These are phyloP conservation scores for Micropoecilia bifurca DNA, from an alignment of 2,797 vertebrate genomes.

Conservation along the genomic window DNA sequence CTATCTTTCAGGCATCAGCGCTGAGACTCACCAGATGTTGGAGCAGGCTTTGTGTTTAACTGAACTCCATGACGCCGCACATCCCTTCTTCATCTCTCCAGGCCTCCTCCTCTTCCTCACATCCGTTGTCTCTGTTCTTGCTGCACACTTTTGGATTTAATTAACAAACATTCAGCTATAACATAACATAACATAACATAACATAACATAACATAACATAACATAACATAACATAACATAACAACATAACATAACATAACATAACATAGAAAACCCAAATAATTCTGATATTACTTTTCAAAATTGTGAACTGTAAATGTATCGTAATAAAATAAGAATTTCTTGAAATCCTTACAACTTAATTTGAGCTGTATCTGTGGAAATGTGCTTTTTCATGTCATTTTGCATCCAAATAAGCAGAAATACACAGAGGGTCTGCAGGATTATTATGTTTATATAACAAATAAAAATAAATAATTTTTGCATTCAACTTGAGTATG, in stretches of 20 bases:
- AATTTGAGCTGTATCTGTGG: neutral
- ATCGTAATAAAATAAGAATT: neutral
- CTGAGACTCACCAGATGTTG: slow-evolving; percentile 71
- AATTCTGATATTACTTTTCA: neutral
- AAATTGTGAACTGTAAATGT: neutral
- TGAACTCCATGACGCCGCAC: slow-evolving; percentile 55
- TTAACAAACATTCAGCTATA: neutral
- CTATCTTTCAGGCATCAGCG: slow-evolving; percentile 66
- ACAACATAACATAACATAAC: too few relatives aligned
- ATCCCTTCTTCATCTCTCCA: slow-evolving; percentile 15
- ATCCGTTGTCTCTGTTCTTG: slow-evolving; percentile 65
- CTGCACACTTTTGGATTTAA: slow-evolving; percentile 73
- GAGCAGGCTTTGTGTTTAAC: slow-evolving; percentile 69
- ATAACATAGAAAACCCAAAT: neutral
- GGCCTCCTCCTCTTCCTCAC: slow-evolving; percentile 51
- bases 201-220: neutral
- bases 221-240: neutral
- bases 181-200: too few relatives aligned
- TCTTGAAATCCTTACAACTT: neutral
- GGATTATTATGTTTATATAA: neutral
- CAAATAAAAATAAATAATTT: neutral
- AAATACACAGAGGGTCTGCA: neutral
- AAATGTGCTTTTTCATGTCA: neutral
- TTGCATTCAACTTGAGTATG: neutral
- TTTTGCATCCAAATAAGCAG: neutral